phyloP scores from a whole-genome alignment of 2,113 vertebrate genomes.

The Hyperopisus bebe region DNA sequence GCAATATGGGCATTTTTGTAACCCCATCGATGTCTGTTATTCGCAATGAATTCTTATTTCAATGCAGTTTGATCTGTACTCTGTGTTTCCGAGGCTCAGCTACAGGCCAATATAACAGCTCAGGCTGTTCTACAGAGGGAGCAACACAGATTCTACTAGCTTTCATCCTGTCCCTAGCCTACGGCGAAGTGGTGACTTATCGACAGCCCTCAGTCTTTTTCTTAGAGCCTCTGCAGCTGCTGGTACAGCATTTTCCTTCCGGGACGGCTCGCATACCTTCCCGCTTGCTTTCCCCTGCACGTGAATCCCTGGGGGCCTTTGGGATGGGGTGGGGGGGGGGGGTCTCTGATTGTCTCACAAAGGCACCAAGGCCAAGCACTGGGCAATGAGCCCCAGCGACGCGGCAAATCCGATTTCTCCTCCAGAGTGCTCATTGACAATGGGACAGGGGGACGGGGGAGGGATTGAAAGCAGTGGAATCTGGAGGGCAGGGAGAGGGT shows the following conservation, averaged over 20 bases:
- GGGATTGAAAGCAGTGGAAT: background rate
- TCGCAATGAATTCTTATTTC: background rate
- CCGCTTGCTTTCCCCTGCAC: background rate
- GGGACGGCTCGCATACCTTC: too few species aligned
- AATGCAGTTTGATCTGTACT: background rate
- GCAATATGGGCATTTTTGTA: background rate
- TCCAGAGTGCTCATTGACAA: constrained; percentile 36
- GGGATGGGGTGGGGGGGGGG: background rate
- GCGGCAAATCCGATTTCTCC: constrained; percentile 5
- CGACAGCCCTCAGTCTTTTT: background rate
- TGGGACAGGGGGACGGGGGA: constrained; percentile 25
- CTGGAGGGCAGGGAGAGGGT: background rate
- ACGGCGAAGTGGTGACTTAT: background rate
- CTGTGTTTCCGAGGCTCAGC: background rate
- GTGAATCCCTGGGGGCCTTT: background rate
- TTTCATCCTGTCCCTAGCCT: background rate
- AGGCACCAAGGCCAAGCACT: background rate
- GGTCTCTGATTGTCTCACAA: background rate
- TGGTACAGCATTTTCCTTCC: background rate
- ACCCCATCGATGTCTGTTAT: background rate
- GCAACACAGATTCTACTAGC: background rate
- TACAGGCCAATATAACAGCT: background rate
- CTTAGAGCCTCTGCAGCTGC: background rate
- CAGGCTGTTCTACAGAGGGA: background rate
- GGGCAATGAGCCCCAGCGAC: background rate